Percentiles rank a stretch among this genome's conserved stretches.
These are phyloP conservation scores for Drosophila emarginata DNA, from an alignment of 2,888 invertebrate species.

Conservation along the genomic window DNA sequence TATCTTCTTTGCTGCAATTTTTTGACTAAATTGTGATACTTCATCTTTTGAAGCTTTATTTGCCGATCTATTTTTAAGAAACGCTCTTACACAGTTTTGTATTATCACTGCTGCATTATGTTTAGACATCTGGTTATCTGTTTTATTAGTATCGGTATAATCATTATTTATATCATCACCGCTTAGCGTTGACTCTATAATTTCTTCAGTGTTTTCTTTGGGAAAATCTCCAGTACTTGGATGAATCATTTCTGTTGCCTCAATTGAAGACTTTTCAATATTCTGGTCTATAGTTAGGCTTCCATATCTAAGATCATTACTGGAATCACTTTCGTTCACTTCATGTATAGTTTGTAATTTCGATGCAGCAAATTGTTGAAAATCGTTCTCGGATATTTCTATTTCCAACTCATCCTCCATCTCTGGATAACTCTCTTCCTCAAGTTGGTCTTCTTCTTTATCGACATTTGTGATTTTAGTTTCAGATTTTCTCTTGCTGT, in stretches of 20 bases:
- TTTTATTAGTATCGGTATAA: background rate
- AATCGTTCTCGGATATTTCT: slow-evolving; percentile 34
- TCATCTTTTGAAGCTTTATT: background rate
- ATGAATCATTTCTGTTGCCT: background rate
- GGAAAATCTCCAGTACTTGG: background rate
- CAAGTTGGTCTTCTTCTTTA: background rate
- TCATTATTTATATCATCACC: background rate
- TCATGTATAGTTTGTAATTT: slow-evolving; percentile 64
- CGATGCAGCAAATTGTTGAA: slow-evolving; percentile 27
- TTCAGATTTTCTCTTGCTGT: background rate
- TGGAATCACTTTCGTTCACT: slow-evolving; percentile 52
- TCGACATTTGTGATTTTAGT: background rate
- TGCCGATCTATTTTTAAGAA: background rate
- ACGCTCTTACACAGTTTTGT: slow-evolving; percentile 17
- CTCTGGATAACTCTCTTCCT: slow-evolving; percentile 14
- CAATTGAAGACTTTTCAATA: background rate
- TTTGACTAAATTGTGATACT: background rate
- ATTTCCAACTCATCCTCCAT: slow-evolving; percentile 24
- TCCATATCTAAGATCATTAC: slow-evolving; percentile 29
- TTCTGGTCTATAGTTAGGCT: background rate
- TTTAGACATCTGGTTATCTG: background rate
- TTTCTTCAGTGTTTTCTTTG: background rate
- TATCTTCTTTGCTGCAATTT: slow-evolving; percentile 45
- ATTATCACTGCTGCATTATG: slow-evolving; percentile 22
- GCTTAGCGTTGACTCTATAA: too few species aligned